Conservation (phyloP, 2,888 invertebrate species). For the Agrochola lota region DNA sequence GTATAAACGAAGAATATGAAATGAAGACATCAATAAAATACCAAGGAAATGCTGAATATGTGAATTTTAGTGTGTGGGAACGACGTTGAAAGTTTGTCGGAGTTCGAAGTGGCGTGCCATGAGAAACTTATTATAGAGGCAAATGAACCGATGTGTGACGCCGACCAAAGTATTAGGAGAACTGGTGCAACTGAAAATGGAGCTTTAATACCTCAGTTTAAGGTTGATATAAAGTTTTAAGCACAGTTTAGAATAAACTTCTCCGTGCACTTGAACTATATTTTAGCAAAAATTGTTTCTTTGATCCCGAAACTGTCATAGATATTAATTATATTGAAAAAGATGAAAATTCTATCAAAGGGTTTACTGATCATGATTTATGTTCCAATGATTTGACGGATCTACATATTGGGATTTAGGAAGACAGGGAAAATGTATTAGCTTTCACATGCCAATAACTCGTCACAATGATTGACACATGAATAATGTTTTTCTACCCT, state of each 20-base stretch:
- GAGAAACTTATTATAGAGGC: slow-evolving; percentile 36
- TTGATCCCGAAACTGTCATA: background rate
- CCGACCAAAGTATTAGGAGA: slow-evolving; percentile 1
- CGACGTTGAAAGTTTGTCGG: slow-evolving; percentile 24
- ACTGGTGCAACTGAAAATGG: slow-evolving; percentile 29
- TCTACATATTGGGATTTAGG: slow-evolving; percentile 32
- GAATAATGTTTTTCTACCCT: slow-evolving; percentile 60
- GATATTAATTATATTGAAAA: background rate
- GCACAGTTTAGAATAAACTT: slow-evolving; percentile 13
- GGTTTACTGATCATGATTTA: slow-evolving; percentile 43
- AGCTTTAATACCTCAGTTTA: slow-evolving; percentile 13
- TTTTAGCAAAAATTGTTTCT: slow-evolving; percentile 25
- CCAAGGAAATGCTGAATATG: slow-evolving; percentile 48
- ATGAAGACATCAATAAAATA: slow-evolving; percentile 49
- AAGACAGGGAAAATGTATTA: slow-evolving; percentile 53
- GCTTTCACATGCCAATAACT: slow-evolving; percentile 51
- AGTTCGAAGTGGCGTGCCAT: background rate
- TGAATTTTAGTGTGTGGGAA: slow-evolving; percentile 52
- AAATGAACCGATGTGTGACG: slow-evolving; percentile 49
- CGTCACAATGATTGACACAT: slow-evolving; percentile 63
- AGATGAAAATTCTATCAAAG: background rate
- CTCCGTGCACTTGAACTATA: background rate
- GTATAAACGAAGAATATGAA: slow-evolving; percentile 48
- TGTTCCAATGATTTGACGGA: slow-evolving; percentile 33
- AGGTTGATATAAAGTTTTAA: slow-evolving; percentile 32